Conservation (phyloP, 2,113 vertebrate species). For the Siniperca knerii region DNA sequence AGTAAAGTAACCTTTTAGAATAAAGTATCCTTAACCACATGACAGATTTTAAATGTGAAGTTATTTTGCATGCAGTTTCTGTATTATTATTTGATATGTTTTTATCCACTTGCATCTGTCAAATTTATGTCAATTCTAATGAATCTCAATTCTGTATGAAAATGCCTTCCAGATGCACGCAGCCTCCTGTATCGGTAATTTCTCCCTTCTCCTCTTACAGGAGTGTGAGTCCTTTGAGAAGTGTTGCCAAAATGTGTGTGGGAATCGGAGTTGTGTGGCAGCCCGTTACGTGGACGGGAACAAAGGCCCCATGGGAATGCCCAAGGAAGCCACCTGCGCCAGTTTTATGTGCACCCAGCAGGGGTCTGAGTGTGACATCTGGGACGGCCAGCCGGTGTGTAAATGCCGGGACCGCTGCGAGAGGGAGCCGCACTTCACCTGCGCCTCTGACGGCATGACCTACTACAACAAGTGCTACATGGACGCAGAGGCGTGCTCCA, state of each 20-base stretch:
- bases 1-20: background rate
- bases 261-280: slow-evolving; percentile 93
- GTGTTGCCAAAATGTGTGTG: slow-evolving; percentile 97
- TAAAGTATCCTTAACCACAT: background rate
- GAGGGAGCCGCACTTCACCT: slow-evolving; percentile 96
- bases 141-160: background rate
- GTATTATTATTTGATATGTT: background rate
- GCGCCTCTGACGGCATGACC: slow-evolving; percentile 96
- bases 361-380: slow-evolving; percentile 95
- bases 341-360: slow-evolving; percentile 95
- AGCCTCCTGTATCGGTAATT: background rate
- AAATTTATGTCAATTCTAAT: background rate
- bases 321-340: slow-evolving; percentile 91
- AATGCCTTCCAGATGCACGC: background rate
- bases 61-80: background rate
- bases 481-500: slow-evolving; percentile 97
- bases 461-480: slow-evolving; percentile 99
- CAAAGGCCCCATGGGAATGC: slow-evolving; percentile 90
- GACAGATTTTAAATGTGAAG: background rate
- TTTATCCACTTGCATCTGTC: background rate
- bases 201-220: slow-evolving; percentile 75
- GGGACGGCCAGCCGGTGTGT: slow-evolving; percentile 95
- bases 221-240: slow-evolving; percentile 96
- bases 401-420: slow-evolving; percentile 96
- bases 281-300: slow-evolving; percentile 91